Base-by-base conservation (phyloP, 2,888 invertebrate genomes). In the Drosophila aldrichi region DNA sequence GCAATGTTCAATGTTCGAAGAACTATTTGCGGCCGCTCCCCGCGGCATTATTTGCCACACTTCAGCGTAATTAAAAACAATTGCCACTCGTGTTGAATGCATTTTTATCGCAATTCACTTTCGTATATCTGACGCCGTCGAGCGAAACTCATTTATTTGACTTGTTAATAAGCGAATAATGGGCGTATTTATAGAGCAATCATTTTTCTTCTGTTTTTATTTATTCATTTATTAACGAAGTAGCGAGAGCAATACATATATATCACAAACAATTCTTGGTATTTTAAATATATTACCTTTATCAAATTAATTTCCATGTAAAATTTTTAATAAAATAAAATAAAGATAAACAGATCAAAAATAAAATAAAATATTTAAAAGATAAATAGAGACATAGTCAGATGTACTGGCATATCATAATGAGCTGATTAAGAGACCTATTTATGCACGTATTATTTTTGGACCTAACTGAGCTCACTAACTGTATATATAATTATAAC, bases 31-130 rank as follows among this genome's bases (percentile, higher is more conserved):
- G 51, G n/a, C 20, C 46, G 57, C 60, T 48, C 25, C 20, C 54
- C 46, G 22, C 14, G 65, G 34, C 44, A 22, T 52, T 52, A 40
- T 29, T 22, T 51, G 5, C 36, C 18, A 29, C 18, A 38, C 43
- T 44, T 20, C 38, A 32, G 22, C 61, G 41, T 56, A 70, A 67
- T 79, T 70, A 77, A 79, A 54, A 58, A 57, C 79, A 60, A 67
- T 67, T 63, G 74, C 41, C 34, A 59, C 56, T 51, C 25, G 32
- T 34, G 38, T n/a, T 18, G 44, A 46, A 60, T 20, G 51, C 25
- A 34, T 63, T 57, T 60, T 57, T 36, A 40, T 67, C 10, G 43
- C 32, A 41, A 49, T 66, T 57, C 55, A 36, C 25, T 22, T 70
- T 46, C 12, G 41, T 46, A 36, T 71, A 36, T 71, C 43, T n/a